Conservation (phyloP, 1,140 invertebrate species). For the Teleogryllus occipitalis region DNA sequence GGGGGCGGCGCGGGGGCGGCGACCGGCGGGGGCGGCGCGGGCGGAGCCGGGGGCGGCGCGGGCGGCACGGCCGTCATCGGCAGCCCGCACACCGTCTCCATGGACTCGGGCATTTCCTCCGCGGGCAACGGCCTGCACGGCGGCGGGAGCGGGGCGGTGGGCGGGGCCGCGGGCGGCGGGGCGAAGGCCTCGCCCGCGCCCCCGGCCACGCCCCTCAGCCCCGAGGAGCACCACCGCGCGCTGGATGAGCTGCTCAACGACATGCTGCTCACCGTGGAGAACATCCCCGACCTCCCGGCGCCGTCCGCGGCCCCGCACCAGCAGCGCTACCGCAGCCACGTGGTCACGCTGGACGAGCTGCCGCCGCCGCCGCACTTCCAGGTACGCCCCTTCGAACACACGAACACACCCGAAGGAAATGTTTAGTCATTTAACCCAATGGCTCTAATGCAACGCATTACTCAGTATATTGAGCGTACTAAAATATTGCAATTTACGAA, state of each 20-base stretch:
- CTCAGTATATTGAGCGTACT: no score
- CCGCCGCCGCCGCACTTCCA: slow-evolving; percentile 10
- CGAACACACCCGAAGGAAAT: no score
- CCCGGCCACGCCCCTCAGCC: slow-evolving; percentile 11
- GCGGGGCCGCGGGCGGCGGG: slow-evolving; percentile 7
- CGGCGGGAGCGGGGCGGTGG: background rate
- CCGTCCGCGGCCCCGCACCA: slow-evolving; percentile 31
- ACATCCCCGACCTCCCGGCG: slow-evolving; percentile 51
- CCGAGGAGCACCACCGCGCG: slow-evolving; percentile 41
- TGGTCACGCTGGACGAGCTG: slow-evolving; percentile 12
- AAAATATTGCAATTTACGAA: no score
- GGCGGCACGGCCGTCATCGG: slow-evolving; percentile 22
- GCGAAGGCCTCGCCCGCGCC: slow-evolving; percentile 8
- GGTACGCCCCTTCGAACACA: background rate
- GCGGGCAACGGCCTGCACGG: slow-evolving; percentile 37
- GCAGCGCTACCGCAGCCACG: slow-evolving; percentile 8
- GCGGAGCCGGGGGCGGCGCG: background rate
- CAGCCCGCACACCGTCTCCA: slow-evolving; percentile 66
- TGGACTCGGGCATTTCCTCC: slow-evolving; percentile 76
- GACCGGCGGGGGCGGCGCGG: background rate
- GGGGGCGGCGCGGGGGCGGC: background rate
- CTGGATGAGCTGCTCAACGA: slow-evolving; percentile 67
- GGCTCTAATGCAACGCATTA: no score
- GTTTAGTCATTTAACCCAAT: no score
- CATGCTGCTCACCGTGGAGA: slow-evolving; percentile 74